A percentile compares a stretch with the other conserved stretches of the same genome.
These are phyloP conservation scores for Sigmodon hispidus DNA, from an alignment of 2,113 vertebrate species.

Conservation along the genomic window DNA sequence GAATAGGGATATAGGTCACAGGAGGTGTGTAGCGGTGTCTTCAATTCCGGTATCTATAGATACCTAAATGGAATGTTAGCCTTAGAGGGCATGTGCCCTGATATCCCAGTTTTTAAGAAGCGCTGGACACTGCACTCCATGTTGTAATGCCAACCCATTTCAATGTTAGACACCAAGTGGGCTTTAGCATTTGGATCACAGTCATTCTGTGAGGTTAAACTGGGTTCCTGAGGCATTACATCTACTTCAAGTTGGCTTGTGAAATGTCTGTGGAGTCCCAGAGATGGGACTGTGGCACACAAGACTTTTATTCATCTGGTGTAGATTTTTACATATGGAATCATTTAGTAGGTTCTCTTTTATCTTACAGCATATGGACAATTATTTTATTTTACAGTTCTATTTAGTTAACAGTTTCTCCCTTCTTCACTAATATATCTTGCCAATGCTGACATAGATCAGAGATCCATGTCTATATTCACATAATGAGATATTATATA, in stretches of 20 bases:
- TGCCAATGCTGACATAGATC: slow-evolving; percentile 30
- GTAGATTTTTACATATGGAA: slow-evolving; percentile 24
- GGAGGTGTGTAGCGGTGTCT: too few species aligned
- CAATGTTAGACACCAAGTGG: neutral
- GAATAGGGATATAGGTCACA: neutral
- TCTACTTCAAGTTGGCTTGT: neutral
- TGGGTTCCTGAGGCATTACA: neutral
- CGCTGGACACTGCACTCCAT: neutral
- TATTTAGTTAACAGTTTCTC: slow-evolving; percentile 42
- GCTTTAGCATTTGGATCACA: neutral
- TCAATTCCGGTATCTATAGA: neutral
- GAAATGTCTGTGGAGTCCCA: neutral
- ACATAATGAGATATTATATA: neutral
- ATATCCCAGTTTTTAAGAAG: neutral
- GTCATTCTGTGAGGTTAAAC: neutral
- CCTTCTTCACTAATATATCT: slow-evolving; percentile 4
- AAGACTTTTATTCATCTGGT: slow-evolving; percentile 46
- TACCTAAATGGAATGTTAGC: neutral
- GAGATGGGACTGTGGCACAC: neutral
- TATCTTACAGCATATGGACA: slow-evolving; percentile 50
- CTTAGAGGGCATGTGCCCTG: neutral
- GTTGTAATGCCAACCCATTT: neutral
- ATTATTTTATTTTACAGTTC: slow-evolving; percentile 56
- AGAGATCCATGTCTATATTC: neutral
- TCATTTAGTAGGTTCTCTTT: slow-evolving; percentile 39